phyloP scores from a whole-genome alignment of 1,140 invertebrate genomes.

The Bombus balteatus region DNA sequence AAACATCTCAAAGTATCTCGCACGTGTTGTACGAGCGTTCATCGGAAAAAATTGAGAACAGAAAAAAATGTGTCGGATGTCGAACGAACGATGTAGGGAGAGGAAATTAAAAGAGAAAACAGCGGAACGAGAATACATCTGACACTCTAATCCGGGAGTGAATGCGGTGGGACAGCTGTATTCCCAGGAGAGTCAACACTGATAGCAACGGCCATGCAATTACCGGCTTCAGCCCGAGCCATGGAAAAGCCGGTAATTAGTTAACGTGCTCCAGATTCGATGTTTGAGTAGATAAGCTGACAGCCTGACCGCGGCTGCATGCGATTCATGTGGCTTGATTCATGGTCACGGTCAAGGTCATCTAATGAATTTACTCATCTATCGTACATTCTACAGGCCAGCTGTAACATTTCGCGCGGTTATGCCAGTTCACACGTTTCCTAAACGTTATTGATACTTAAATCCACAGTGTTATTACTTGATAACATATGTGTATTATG shows the following conservation, averaged over 20 bases:
- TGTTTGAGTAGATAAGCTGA: slow-evolving; percentile 68
- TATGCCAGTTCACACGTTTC: too few relatives aligned
- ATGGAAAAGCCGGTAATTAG: slow-evolving; percentile 71
- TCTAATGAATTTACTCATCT: background rate
- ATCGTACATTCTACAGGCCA: background rate
- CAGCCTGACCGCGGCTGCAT: slow-evolving; percentile 54
- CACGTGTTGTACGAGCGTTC: background rate
- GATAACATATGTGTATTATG: too few relatives aligned
- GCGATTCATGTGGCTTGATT: slow-evolving; percentile 56
- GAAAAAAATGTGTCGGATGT: background rate
- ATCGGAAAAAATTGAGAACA: background rate
- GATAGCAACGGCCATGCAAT: slow-evolving; percentile 64
- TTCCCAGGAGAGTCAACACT: slow-evolving; percentile 67
- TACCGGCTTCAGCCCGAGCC: slow-evolving; percentile 61
- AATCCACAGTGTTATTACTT: too few relatives aligned
- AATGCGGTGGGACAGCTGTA: slow-evolving; percentile 35
- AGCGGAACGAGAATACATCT: slow-evolving; percentile 19
- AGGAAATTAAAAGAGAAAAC: slow-evolving; percentile 32
- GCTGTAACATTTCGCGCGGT: background rate
- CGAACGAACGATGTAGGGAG: background rate
- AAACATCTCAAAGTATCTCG: too few relatives aligned
- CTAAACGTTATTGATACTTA: too few relatives aligned
- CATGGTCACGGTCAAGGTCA: slow-evolving; percentile 65
- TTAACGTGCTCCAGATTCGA: slow-evolving; percentile 70
- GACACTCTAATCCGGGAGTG: slow-evolving; percentile 42